These are phyloP conservation scores for Falco berigora DNA, from an alignment of 2,797 vertebrate genomes.

Conservation along the genomic window DNA sequence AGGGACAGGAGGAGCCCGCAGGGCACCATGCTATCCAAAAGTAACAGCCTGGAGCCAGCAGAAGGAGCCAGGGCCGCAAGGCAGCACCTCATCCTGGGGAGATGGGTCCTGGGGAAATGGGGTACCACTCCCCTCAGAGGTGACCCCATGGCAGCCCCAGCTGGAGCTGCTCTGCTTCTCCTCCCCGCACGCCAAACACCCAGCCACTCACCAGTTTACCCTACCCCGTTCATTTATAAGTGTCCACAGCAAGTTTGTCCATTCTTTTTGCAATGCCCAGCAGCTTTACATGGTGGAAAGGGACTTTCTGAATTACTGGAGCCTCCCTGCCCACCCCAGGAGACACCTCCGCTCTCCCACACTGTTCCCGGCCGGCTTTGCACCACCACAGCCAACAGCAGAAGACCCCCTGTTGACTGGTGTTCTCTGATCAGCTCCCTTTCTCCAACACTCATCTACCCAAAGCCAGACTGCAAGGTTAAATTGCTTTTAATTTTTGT, in stretches of 20 bases:
- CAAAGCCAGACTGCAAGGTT: conserved; percentile 29
- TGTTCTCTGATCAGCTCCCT: background rate
- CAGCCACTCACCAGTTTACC: background rate
- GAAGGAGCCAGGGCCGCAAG: background rate
- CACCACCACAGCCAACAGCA: background rate
- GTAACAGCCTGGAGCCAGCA: background rate
- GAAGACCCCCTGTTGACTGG: background rate
- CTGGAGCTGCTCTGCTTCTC: background rate
- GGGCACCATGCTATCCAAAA: background rate
- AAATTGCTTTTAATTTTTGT: conserved; percentile 68
- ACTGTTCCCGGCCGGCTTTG: background rate
- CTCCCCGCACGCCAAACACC: accelerated
- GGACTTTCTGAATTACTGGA: background rate
- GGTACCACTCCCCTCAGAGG: accelerated
- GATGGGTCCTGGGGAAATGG: background rate
- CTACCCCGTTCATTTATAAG: accelerated
- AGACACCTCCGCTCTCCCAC: background rate
- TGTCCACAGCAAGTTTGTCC: background rate
- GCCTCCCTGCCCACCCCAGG: background rate
- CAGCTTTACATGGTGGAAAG: background rate
- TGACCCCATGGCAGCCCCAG: background rate
- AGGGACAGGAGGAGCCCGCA: background rate
- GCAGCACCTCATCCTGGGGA: accelerated
- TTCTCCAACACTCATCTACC: background rate
- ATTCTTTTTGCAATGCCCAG: background rate